Percentiles rank a stretch among this genome's conserved stretches.
Conservation (phyloP, 2,113 vertebrate genomes). For the Heliornis fulica region DNA sequence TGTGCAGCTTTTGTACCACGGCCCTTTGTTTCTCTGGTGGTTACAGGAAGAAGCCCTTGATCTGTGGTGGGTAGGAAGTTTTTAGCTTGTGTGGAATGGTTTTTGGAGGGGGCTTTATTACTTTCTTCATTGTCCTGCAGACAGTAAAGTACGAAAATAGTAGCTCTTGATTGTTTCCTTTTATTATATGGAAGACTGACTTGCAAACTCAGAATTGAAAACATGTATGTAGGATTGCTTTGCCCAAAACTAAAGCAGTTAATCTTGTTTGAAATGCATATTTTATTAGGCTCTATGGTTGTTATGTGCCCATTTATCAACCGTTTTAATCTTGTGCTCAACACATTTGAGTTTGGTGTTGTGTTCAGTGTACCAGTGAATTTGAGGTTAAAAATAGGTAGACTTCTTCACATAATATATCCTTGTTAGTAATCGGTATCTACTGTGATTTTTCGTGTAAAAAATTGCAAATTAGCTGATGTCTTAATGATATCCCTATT, state of each 20-base stretch:
- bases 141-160: background rate
- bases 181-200: background rate
- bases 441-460: background rate
- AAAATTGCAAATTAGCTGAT: background rate
- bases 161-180: background rate
- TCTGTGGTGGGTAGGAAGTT: constrained; percentile 2
- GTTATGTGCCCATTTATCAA: background rate
- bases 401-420: background rate
- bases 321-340: background rate
- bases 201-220: background rate
- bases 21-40: background rate
- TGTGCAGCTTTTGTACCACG: background rate
- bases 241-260: background rate
- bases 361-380: background rate
- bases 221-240: background rate
- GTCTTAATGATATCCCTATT: background rate
- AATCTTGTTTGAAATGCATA: background rate
- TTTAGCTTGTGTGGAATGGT: background rate
- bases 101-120: background rate
- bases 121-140: background rate
- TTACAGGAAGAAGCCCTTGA: constrained; percentile 12
- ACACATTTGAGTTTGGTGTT: background rate
- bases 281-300: background rate
- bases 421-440: background rate
- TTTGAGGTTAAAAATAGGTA: background rate